Evolutionary conservation across 2,797 vertebrate species (phyloP).

Genomic region (Xiphorhynchus erythropygius): DNA sequence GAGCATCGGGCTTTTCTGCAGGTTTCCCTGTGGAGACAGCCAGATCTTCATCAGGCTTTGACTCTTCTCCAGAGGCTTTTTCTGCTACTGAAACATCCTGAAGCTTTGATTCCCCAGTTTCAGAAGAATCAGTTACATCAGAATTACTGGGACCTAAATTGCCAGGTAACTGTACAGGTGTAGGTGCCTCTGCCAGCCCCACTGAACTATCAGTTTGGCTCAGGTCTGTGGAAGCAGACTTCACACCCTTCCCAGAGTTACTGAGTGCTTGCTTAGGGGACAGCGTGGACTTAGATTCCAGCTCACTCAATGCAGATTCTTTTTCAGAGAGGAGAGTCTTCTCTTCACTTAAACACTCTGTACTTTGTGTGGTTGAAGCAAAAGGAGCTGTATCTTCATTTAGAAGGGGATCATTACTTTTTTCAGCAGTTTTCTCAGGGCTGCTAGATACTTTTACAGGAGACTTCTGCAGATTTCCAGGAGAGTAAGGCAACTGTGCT

Average conservation of each 20-base stretch:
- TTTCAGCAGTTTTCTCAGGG: neutral
- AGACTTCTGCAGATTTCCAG: neutral
- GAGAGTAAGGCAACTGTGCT: conserved; percentile 55
- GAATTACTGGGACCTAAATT: conserved; percentile 71
- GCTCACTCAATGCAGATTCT: neutral
- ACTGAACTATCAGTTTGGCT: neutral
- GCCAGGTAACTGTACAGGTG: conserved; percentile 53
- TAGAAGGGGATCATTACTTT: neutral
- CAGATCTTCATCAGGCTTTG: neutral
- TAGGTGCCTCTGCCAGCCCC: neutral
- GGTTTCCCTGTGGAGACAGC: neutral
- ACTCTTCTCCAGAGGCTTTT: neutral
- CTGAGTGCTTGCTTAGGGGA: neutral
- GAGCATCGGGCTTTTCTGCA: neutral
- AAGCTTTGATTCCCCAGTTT: conserved; percentile 65
- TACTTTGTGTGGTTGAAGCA: neutral
- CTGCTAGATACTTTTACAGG: neutral
- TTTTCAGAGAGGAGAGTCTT: neutral
- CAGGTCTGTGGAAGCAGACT: neutral
- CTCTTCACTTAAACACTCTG: neutral
- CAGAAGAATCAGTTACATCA: conserved; percentile 71
- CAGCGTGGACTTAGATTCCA: neutral
- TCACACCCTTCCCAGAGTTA: neutral
- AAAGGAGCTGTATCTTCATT: neutral
- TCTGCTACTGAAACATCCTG: conserved; percentile 62